phyloP scores from a whole-genome alignment of 2,113 vertebrate genomes.

The Noctilio leporinus region DNA sequence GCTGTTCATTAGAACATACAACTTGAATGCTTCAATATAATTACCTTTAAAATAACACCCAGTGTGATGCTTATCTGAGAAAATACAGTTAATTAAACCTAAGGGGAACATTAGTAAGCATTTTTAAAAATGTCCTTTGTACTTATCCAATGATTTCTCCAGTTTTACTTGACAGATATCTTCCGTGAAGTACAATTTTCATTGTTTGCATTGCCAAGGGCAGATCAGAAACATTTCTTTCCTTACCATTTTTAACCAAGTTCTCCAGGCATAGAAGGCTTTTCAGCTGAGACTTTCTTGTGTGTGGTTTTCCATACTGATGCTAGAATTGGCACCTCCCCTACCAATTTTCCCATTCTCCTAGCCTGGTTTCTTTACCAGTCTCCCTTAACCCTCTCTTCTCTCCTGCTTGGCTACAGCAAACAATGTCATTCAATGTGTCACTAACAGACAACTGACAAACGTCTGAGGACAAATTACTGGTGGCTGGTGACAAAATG shows the following conservation, averaged over 20 bases:
- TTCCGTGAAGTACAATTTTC: background rate
- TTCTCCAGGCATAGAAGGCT: background rate
- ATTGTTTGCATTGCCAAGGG: background rate
- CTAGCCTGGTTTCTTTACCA: background rate
- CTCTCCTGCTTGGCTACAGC: background rate
- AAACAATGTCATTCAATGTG: background rate
- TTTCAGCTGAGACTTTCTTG: background rate
- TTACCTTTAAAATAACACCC: background rate
- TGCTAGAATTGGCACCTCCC: background rate
- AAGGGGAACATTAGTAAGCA: background rate
- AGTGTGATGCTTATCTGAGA: background rate
- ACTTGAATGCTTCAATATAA: conserved; percentile 20
- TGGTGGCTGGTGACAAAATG: background rate
- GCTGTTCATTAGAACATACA: background rate
- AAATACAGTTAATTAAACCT: conserved; percentile 1
- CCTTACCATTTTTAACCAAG: background rate
- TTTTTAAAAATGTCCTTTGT: background rate
- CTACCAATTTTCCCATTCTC: background rate
- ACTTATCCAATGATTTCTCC: background rate
- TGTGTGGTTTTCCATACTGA: background rate
- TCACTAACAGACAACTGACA: background rate
- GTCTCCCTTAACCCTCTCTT: background rate
- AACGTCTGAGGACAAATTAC: background rate
- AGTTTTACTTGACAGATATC: background rate
- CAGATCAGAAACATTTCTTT: background rate